Base-by-base conservation (phyloP, 2,113 vertebrate genomes). In the Hiodon alosoides region DNA sequence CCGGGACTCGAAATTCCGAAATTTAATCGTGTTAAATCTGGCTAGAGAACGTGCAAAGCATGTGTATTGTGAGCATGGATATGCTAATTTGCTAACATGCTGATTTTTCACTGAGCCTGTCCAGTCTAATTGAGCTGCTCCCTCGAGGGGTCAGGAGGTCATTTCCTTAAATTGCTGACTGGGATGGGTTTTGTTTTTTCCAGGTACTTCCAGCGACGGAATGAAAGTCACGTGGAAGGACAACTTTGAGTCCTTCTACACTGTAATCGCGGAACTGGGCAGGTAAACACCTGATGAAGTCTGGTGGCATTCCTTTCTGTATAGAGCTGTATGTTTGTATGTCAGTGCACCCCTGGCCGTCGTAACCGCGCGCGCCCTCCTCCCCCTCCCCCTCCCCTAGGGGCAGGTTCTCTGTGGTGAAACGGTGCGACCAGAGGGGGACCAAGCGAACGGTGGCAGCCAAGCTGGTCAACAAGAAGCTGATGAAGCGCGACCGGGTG, bases 371-470 rank as follows among this genome's bases (percentile, higher is more conserved):
- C 48, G 64, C 46, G 2, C 64, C 48, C 48, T 13, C 7, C 48
- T 5, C 2, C 52, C 13, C 65, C 50, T 75, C 50, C 3, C 7
- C 9, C 2, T 13, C 7, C 79, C 83, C 58, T 82, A 99, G 96
- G 87, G 97, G 97, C 86, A 94, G 97, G 77, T 99, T 98, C 89
- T 96, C 96, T 78, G 95, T 98, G 0, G 96, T 98, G 57, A 98
- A 97, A 88, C 93, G 93, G 17, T 98, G 95, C 68, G 95, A 98
- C 80, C 96, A 96, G 87, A 93, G 89, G 61, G 93, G 93, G 80
- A 94, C 94, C 84, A 97, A 95, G 73, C 91, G 88, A 72, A 84
- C 91, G 5, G 93, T 96, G 82, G 97, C 97, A 54, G 93, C 95
- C 4, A 99, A 99, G 85, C 94, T 96, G 73, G 93, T 99, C 78